Percentiles rank a stretch among this genome's conserved stretches.
Conservation (phyloP, 2,113 vertebrate genomes). For the Pagrus major region DNA sequence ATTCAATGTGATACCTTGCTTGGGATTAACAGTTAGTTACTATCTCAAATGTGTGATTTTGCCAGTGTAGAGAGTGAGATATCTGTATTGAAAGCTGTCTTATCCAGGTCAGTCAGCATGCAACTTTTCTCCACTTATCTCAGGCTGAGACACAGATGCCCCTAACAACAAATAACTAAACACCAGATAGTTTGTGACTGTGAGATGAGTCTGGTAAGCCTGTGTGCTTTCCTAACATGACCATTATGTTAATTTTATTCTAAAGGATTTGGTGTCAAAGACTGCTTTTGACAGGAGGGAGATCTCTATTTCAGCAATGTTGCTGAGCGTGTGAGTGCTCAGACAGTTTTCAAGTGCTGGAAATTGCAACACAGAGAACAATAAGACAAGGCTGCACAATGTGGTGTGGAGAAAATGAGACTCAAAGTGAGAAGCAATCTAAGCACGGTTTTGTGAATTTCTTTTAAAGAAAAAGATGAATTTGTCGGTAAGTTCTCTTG, state of each 20-base stretch:
- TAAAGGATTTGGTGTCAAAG: conserved; percentile 46
- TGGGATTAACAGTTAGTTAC: not conserved
- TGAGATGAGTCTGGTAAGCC: conserved; percentile 48
- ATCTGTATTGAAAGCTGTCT: conserved; percentile 40
- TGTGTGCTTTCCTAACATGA: conserved; percentile 37
- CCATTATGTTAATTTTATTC: conserved; percentile 72
- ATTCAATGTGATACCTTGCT: not conserved
- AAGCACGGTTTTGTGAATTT: conserved; percentile 15
- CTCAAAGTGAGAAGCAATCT: conserved; percentile 24
- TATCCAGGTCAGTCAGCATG: conserved; percentile 43
- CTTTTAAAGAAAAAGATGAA: conserved; percentile 16
- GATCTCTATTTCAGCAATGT: conserved; percentile 71
- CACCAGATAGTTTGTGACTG: conserved; percentile 35
- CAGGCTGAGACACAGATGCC: conserved; percentile 30
- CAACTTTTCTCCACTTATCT: conserved; percentile 33
- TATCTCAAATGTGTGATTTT: not conserved
- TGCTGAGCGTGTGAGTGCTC: conserved; percentile 50
- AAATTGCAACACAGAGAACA: conserved; percentile 39
- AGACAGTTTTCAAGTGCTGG: conserved; percentile 50
- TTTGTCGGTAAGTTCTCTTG: conserved; percentile 9
- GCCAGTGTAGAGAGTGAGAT: conserved; percentile 13
- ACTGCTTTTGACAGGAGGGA: conserved; percentile 55
- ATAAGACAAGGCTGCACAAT: conserved; percentile 50
- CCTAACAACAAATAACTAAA: conserved; percentile 36
- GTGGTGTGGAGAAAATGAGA: conserved; percentile 29